Percentiles rank a stretch among this genome's conserved stretches.
Conservation (phyloP, 2,113 vertebrate species). For the Sturnira hondurensis region DNA sequence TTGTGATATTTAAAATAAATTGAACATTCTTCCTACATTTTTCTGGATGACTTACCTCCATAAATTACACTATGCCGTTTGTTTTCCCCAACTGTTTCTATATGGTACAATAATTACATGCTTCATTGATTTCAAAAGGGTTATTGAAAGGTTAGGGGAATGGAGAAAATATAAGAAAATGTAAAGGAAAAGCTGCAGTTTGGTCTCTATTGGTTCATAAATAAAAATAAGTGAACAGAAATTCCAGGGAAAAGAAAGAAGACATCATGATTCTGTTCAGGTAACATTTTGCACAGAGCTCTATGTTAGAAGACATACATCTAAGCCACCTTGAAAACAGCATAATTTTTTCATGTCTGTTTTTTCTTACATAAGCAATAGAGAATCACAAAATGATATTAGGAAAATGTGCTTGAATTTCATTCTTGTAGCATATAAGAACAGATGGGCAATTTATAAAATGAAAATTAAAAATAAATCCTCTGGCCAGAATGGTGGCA, state of each 20-base stretch:
- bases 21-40: conserved; percentile 48
- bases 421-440: not conserved
- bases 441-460: not conserved
- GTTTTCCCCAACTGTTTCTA: conserved; percentile 66
- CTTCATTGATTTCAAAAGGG: conserved; percentile 49
- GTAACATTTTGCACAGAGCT: not conserved
- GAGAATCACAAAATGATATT: not conserved
- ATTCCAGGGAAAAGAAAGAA: conserved; percentile 4
- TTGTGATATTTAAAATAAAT: conserved; percentile 62
- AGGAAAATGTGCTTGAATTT: not conserved
- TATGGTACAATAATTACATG: conserved; percentile 67
- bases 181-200: conserved; percentile 10
- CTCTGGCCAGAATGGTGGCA: too few relatives aligned
- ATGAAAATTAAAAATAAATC: conserved; percentile 5
- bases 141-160: conserved; percentile 54
- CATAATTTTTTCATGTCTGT: not conserved
- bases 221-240: conserved; percentile 8
- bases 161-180: conserved; percentile 39
- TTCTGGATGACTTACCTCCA: conserved; percentile 62
- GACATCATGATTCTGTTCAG: not conserved
- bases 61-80: conserved; percentile 59
- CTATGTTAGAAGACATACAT: not conserved
- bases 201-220: conserved; percentile 42
- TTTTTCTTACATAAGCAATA: not conserved
- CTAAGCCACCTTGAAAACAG: not conserved